Conservation (phyloP, 2,888 invertebrate species). For the Odontocerum albicorne region DNA sequence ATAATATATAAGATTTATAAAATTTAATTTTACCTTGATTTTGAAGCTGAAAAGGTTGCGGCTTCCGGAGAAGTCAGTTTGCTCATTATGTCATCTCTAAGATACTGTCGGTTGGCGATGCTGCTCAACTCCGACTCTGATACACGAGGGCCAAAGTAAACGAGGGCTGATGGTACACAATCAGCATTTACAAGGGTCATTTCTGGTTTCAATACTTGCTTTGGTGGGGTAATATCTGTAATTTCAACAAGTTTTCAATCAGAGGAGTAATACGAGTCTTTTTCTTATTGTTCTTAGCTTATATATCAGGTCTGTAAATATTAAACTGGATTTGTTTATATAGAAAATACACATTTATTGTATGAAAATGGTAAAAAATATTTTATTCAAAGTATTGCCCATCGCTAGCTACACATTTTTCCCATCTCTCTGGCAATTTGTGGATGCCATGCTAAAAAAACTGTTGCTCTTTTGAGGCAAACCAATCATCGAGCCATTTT, state of each 20-base stretch:
- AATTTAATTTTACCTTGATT: conserved; percentile 70
- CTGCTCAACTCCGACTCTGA: conserved; percentile 39
- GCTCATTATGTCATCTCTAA: conserved; percentile 61
- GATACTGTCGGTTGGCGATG: conserved; percentile 47
- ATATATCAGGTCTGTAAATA: no score
- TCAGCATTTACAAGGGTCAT: conserved; percentile 69
- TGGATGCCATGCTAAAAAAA: no score
- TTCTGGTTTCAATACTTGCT: conserved; percentile 63
- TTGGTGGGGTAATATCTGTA: conserved; percentile 84
- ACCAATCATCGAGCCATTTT: no score
- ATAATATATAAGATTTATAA: no score
- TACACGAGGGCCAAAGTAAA: conserved; percentile 67
- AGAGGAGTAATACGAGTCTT: not conserved
- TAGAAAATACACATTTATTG: no score
- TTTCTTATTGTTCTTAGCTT: no score
- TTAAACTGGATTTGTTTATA: no score
- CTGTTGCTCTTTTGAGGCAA: no score
- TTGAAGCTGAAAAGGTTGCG: conserved; percentile 68
- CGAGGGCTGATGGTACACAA: conserved; percentile 76
- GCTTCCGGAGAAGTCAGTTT: conserved; percentile 67
- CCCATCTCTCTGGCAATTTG: no score
- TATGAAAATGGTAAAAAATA: no score
- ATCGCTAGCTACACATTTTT: no score
- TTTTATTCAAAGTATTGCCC: no score
- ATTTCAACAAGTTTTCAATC: conserved; percentile 31